Conservation (phyloP, 2,113 vertebrate species). For the Asarcornis scutulata region DNA sequence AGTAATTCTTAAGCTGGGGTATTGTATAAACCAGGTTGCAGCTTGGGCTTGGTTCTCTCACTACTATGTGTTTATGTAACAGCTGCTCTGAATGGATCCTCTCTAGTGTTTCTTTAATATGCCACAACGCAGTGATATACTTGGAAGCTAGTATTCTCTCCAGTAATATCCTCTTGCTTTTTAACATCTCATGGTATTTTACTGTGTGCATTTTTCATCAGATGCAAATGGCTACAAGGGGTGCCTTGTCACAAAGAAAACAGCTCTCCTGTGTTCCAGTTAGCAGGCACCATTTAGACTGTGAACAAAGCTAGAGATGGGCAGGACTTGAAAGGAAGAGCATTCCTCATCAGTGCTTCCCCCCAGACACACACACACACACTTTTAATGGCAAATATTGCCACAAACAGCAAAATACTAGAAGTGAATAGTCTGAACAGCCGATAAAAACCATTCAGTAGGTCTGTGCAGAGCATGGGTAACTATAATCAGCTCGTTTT, state of each 20-base stretch:
- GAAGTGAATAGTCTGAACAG: neutral
- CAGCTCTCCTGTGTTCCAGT: neutral
- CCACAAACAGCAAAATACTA: neutral
- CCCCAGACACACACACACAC: too few relatives aligned
- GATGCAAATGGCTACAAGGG: neutral
- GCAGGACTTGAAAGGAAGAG: neutral
- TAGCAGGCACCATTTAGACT: neutral
- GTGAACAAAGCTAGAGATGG: neutral
- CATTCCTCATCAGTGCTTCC: neutral
- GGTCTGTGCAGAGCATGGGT: neutral
- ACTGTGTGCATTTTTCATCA: neutral
- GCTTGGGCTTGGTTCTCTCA: neutral
- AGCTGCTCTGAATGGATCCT: neutral
- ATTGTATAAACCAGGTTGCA: neutral
- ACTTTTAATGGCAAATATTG: neutral
- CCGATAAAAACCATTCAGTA: neutral
- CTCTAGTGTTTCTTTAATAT: neutral
- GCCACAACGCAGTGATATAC: neutral
- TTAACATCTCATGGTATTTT: neutral
- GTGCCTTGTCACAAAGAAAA: neutral
- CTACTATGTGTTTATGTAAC: neutral
- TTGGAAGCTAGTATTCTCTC: neutral
- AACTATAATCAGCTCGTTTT: neutral
- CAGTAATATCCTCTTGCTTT: neutral
- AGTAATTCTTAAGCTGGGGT: neutral